A percentile compares a stretch with the other conserved stretches of the same genome.
Evolutionary conservation across 2,797 vertebrate species (phyloP).

Genomic region (Sebastes oblongus): DNA sequence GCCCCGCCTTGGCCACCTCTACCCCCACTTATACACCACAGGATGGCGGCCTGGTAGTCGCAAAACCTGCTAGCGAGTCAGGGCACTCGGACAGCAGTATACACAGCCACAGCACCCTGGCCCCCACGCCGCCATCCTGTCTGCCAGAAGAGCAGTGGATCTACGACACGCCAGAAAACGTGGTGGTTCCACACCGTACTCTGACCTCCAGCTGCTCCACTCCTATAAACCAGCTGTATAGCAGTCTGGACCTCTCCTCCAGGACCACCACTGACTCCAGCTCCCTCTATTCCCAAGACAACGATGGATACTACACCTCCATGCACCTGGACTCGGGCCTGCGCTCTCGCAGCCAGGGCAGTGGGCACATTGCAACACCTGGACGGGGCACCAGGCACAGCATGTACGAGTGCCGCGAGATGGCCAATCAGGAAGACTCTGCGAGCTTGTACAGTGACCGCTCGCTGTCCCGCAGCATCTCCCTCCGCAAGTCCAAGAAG

Average conservation of each 20-base stretch:
- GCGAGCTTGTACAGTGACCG: slow-evolving; percentile 83
- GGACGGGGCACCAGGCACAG: slow-evolving; percentile 84
- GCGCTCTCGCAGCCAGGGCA: slow-evolving; percentile 78
- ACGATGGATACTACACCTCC: slow-evolving; percentile 87
- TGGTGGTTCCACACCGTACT: slow-evolving; percentile 74
- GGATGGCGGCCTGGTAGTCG: slow-evolving; percentile 49
- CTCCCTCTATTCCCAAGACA: slow-evolving; percentile 91
- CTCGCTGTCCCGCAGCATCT: slow-evolving; percentile 91
- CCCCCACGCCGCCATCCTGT: slow-evolving; percentile 67
- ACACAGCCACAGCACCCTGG: slow-evolving; percentile 74
- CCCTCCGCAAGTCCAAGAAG: slow-evolving; percentile 93
- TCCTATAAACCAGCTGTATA: slow-evolving; percentile 87
- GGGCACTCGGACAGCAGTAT: slow-evolving; percentile 82
- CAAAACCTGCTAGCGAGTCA: slow-evolving; percentile 83
- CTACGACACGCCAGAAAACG: slow-evolving; percentile 82
- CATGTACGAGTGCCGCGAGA: slow-evolving; percentile 87
- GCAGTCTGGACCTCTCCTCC: slow-evolving; percentile 86
- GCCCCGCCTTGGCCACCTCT: slow-evolving; percentile 77
- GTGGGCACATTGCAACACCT: slow-evolving; percentile 72
- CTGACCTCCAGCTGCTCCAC: slow-evolving; percentile 87
- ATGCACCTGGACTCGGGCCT: slow-evolving; percentile 84
- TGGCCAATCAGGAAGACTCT: slow-evolving; percentile 79
- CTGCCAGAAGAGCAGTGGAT: slow-evolving; percentile 84
- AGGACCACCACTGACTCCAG: slow-evolving; percentile 85
- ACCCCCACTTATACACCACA: slow-evolving; percentile 64